Percentiles rank a stretch among this genome's conserved stretches.
phyloP scores from a whole-genome alignment of 2,888 invertebrate genomes.

The Drosophila ustulata region DNA sequence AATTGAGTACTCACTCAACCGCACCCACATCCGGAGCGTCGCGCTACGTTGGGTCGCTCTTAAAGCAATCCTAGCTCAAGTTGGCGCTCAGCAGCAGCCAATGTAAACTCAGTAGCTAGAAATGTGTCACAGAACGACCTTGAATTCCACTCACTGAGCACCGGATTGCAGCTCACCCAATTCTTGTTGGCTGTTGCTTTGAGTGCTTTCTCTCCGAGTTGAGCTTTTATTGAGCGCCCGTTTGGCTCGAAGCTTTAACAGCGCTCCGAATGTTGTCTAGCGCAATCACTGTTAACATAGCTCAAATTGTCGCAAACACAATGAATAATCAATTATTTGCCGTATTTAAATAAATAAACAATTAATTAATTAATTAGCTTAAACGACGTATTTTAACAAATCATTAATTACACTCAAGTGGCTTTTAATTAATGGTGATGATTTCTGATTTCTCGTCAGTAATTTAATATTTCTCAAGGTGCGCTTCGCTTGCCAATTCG shows the following conservation, averaged over 20 bases:
- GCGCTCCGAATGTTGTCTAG: neutral
- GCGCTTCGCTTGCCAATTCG: slow-evolving; percentile 20
- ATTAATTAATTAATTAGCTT: neutral
- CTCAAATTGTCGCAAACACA: neutral
- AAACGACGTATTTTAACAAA: neutral
- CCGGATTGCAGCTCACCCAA: slow-evolving; percentile 35
- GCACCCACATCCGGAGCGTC: slow-evolving; percentile 60
- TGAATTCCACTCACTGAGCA: slow-evolving; percentile 64
- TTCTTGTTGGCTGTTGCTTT: slow-evolving; percentile 31
- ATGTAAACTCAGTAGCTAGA: slow-evolving; percentile 61
- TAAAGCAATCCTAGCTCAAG: slow-evolving; percentile 28
- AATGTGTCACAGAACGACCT: slow-evolving; percentile 77
- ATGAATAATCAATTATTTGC: neutral
- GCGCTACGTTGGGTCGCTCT: slow-evolving; percentile 17
- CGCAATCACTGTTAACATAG: neutral
- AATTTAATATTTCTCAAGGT: slow-evolving; percentile 2
- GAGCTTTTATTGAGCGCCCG: slow-evolving; percentile 5
- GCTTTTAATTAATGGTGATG: too few relatives aligned
- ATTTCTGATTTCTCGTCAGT: neutral
- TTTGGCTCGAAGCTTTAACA: slow-evolving; percentile 29
- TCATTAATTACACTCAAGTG: neutral
- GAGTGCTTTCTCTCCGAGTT: slow-evolving; percentile 4
- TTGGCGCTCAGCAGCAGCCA: slow-evolving; percentile 44
- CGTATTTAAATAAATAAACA: neutral
- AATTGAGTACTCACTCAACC: slow-evolving; percentile 64